These are phyloP conservation scores for Pecten maximus DNA, from an alignment of 2,888 invertebrate species.

Conservation along the genomic window DNA sequence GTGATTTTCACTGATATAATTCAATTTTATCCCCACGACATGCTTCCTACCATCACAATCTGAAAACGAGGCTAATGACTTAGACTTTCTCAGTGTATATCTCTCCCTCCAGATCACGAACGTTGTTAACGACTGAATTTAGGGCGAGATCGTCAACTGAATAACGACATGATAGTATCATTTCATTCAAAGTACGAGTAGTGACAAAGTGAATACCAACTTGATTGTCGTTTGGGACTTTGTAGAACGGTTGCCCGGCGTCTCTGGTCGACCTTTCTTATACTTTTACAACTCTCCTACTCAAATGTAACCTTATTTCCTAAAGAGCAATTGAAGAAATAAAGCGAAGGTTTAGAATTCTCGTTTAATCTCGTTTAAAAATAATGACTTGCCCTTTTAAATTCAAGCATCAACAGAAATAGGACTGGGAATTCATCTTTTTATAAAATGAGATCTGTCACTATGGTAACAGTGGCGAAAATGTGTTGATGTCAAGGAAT, in stretches of 20 bases:
- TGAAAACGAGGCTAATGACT: conserved; percentile 7
- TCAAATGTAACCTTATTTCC: conserved; percentile 2
- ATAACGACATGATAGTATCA: background rate
- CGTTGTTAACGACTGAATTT: background rate
- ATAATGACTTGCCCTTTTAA: conserved; percentile 22
- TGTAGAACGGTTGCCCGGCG: background rate
- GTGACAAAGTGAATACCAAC: background rate
- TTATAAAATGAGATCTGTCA: background rate
- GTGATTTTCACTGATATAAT: conserved; percentile 18
- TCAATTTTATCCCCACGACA: conserved; percentile 35
- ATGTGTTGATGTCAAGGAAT: background rate
- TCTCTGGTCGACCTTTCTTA: background rate
- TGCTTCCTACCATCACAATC: conserved; percentile 30
- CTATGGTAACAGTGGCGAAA: background rate
- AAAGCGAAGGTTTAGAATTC: conserved; percentile 5
- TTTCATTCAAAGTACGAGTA: background rate
- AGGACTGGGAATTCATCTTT: background rate
- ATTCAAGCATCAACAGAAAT: conserved; percentile 8
- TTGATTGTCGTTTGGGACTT: conserved; percentile 7
- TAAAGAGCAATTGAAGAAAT: background rate
- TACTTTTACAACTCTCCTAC: background rate
- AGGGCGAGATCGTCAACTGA: background rate
- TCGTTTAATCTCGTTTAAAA: conserved; percentile 20
- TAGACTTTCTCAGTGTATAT: background rate
- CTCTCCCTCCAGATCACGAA: background rate